A percentile compares a stretch with the other conserved stretches of the same genome.
Evolutionary conservation across 2,797 vertebrate genomes (phyloP).

Genomic region (Selene dorsalis): DNA sequence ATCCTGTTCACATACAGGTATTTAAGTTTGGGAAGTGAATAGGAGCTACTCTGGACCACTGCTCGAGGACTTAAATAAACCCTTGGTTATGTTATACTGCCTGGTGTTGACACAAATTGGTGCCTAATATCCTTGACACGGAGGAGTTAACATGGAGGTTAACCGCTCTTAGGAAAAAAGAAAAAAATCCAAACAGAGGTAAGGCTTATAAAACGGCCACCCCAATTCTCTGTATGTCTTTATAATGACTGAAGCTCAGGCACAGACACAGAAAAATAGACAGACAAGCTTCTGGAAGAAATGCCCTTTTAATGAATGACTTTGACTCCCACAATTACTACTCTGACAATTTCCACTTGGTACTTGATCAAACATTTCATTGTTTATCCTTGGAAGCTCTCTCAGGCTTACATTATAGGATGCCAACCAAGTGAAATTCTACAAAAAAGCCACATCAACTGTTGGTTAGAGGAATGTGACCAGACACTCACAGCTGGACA

Average conservation of each 20-base stretch:
- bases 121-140: conserved; percentile 32
- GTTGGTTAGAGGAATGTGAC: conserved; percentile 42
- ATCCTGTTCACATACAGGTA: conserved; percentile 26
- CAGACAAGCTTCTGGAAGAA: conserved; percentile 38
- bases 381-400: conserved; percentile 62
- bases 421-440: conserved; percentile 43
- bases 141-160: conserved; percentile 43
- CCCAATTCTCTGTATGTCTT: conserved; percentile 29
- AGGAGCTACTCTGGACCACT: conserved; percentile 10
- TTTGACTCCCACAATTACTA: conserved; percentile 62
- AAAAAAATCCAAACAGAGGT: conserved; percentile 15
- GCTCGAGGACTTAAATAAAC: conserved; percentile 42
- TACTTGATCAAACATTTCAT: conserved; percentile 64
- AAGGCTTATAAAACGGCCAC: conserved; percentile 27
- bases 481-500: conserved; percentile 56
- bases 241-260: conserved; percentile 36
- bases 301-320: conserved; percentile 65
- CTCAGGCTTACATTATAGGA: conserved; percentile 60
- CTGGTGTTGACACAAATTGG: conserved; percentile 43
- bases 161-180: conserved; percentile 36
- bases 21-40: conserved; percentile 16
- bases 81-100: conserved; percentile 20
- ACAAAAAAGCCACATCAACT: conserved; percentile 65
- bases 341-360: conserved; percentile 63
- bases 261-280: conserved; percentile 17